These are phyloP conservation scores for Pogonomyrmex californicus DNA, from an alignment of 1,140 invertebrate species.

Conservation along the genomic window DNA sequence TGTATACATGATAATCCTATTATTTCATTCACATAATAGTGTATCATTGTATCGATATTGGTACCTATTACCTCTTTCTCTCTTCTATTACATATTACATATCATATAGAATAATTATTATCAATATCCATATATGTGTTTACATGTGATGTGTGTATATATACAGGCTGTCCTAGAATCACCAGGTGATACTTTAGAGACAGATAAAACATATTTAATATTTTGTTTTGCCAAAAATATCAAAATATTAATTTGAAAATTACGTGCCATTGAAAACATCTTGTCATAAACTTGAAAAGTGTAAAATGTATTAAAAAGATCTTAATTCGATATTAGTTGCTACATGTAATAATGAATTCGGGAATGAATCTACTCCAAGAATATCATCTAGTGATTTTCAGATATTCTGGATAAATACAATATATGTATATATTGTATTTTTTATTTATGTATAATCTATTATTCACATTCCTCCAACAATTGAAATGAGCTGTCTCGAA, in stretches of 20 bases:
- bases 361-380: slow-evolving; percentile 16
- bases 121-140: slow-evolving; percentile 73
- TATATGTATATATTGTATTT: slow-evolving; percentile 64
- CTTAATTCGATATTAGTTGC: not conserved
- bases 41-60: slow-evolving; percentile 68
- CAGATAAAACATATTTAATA: not conserved
- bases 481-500: slow-evolving; percentile 86
- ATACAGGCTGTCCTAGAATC: slow-evolving; percentile 56
- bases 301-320: not conserved
- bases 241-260: slow-evolving; percentile 10
- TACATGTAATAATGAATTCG: slow-evolving; percentile 2
- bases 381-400: slow-evolving; percentile 44
- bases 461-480: slow-evolving; percentile 87
- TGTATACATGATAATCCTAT: slow-evolving; percentile 79
- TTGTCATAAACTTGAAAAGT: not conserved
- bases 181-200: slow-evolving; percentile 35
- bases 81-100: slow-evolving; percentile 60
- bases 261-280: not conserved
- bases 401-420: slow-evolving; percentile 61
- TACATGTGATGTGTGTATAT: slow-evolving; percentile 67
- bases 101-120: slow-evolving; percentile 76
- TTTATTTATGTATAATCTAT: slow-evolving; percentile 77
- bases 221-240: slow-evolving; percentile 14
- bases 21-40: slow-evolving; percentile 73
- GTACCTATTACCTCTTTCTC: slow-evolving; percentile 65